Evolutionary conservation across 2,113 vertebrate genomes (phyloP).

Genomic region (Aldabrachelys gigantea): DNA sequence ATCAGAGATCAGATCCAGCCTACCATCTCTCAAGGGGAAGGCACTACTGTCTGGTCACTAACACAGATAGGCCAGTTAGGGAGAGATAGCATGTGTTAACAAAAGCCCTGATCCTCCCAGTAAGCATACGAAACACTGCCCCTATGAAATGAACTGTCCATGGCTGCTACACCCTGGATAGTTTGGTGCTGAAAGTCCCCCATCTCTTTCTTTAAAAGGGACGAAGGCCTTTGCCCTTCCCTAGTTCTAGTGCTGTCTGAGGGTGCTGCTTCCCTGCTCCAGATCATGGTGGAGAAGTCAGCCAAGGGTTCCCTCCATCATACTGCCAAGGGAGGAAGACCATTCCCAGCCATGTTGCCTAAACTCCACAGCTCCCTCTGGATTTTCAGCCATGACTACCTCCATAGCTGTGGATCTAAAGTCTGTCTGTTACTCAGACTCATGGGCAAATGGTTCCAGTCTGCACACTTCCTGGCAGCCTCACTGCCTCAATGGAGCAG

Average conservation of each 20-base stretch:
- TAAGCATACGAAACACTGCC: neutral
- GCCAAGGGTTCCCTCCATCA: neutral
- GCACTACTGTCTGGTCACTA: neutral
- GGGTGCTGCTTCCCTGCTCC: neutral
- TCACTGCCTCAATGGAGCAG: neutral
- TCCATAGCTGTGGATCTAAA: neutral
- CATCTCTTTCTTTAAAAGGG: neutral
- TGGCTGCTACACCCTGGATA: neutral
- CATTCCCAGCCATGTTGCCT: neutral
- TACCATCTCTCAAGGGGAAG: neutral
- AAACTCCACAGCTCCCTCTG: neutral
- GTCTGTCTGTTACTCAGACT: neutral
- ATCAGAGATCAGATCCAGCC: neutral
- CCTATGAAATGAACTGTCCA: neutral
- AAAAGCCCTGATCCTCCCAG: neutral
- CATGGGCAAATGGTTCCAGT: neutral
- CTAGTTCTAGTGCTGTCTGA: neutral
- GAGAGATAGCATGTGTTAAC: neutral
- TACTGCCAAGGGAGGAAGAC: neutral
- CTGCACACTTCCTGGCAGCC: neutral
- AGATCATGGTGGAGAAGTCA: neutral
- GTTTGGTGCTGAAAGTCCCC: neutral
- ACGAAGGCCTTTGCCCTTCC: neutral
- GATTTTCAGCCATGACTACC: accelerated
- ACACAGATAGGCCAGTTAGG: neutral